These are phyloP conservation scores for Xylota sylvarum DNA, from an alignment of 2,888 invertebrate genomes.

Conservation along the genomic window DNA sequence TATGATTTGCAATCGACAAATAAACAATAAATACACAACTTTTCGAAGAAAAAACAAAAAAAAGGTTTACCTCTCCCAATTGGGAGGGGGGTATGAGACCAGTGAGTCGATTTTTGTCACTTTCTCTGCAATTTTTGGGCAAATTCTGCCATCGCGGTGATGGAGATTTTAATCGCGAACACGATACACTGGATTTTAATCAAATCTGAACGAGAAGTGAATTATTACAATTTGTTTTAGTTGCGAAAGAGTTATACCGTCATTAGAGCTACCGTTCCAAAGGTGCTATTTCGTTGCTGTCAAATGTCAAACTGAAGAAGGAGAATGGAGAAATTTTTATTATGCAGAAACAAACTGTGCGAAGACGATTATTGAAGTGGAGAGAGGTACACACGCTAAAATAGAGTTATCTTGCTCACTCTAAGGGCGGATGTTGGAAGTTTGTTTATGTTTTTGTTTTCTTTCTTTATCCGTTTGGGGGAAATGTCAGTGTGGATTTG, in stretches of 20 bases:
- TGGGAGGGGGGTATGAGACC: not conserved
- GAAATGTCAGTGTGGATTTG: constrained; percentile 53
- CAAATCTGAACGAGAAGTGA: not conserved
- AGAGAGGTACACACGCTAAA: not conserved
- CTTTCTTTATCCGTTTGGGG: constrained; percentile 37
- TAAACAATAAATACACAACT: constrained; percentile 6
- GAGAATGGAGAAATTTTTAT: constrained; percentile 41
- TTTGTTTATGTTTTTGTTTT: constrained; percentile 76
- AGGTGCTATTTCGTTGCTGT: constrained; percentile 57
- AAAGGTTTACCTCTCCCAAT: constrained; percentile 7
- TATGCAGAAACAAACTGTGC: not conserved
- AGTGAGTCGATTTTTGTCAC: constrained; percentile 40
- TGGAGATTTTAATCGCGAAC: constrained; percentile 5
- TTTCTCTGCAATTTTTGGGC: constrained; percentile 34
- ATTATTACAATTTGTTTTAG: constrained; percentile 6
- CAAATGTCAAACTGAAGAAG: constrained; percentile 68
- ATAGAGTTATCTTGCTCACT: constrained; percentile 37
- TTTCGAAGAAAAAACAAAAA: not conserved
- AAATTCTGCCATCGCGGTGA: constrained; percentile 36
- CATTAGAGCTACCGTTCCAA: constrained; percentile 31
- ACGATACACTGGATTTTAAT: not conserved
- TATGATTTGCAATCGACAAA: constrained; percentile 7
- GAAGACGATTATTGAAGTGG: not conserved
- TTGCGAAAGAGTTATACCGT: constrained; percentile 15
- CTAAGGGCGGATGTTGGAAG: not conserved